These are phyloP conservation scores for Drosophila sp. DNA, from an alignment of 1,140 invertebrate genomes.

Conservation along the genomic window DNA sequence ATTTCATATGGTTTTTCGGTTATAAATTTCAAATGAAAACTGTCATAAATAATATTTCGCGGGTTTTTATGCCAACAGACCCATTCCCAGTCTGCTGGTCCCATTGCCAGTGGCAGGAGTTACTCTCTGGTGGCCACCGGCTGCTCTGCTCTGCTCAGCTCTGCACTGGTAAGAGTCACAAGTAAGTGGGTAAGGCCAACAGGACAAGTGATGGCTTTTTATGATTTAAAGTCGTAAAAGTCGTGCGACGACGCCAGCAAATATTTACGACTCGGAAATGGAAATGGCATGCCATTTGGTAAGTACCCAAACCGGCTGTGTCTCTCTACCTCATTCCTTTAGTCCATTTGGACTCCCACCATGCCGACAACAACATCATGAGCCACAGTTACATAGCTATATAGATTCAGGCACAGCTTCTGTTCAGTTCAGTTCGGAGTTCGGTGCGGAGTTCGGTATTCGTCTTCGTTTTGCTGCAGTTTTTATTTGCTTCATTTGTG, in stretches of 20 bases:
- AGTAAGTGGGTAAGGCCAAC: slow-evolving; percentile 14
- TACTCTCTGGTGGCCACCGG: slow-evolving; percentile 24
- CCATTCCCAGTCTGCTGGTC: background rate
- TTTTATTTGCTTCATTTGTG: slow-evolving; percentile 74
- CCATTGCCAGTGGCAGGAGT: slow-evolving; percentile 41
- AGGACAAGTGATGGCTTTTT: slow-evolving; percentile 67
- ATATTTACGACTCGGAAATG: slow-evolving; percentile 77
- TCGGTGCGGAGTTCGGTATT: background rate
- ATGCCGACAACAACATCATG: background rate
- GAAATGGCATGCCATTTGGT: slow-evolving; percentile 64
- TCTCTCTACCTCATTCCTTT: background rate
- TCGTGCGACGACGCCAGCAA: slow-evolving; percentile 49
- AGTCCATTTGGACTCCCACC: background rate
- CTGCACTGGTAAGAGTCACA: slow-evolving; percentile 3
- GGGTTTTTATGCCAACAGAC: slow-evolving; percentile 59
- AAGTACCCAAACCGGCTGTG: slow-evolving; percentile 58
- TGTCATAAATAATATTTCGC: slow-evolving; percentile 77
- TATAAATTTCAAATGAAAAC: slow-evolving; percentile 79
- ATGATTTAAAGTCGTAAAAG: slow-evolving; percentile 78
- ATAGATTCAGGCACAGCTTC: background rate
- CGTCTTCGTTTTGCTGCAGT: slow-evolving; percentile 34
- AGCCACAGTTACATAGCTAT: background rate
- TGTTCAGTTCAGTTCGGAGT: no score
- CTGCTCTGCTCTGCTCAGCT: background rate
- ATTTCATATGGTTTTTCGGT: slow-evolving; percentile 72